Evolutionary conservation across 2,888 invertebrate species (phyloP), one percentile per base, ranked within the genome.

Genomic region (Empis livida): DNA sequence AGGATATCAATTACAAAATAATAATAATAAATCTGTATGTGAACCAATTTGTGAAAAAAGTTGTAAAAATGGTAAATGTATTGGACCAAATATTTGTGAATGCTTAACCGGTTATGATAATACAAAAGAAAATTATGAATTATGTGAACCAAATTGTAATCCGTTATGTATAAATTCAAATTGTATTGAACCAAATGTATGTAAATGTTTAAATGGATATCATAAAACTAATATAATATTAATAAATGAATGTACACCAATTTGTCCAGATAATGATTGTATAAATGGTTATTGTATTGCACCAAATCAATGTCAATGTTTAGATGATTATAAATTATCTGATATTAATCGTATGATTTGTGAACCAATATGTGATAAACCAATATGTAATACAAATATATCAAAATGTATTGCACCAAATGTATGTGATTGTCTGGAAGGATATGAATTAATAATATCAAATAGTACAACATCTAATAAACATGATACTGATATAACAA

Each of bases 61-160:
- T 5, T 68, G 68, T 48, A 53, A 56, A 5, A 68, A 72, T 52
- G 71, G 72, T 4, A 54, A 59, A 10, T 75, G 75, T 51, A 55
- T 61, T 8, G 65, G 58, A 9, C 70, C 71, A 0, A 59, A 65
- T 2, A 54, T 57, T 6, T 75, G 74, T 51, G 57, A 55, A n/a
- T 68, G 68, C 45, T 53, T 60, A 31, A 44, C 56, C 0, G 67
- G 68, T 30, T 16, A 14, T 48, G 51, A 20, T 32, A 23, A 39
- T 30, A 37, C 32, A 17, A 35, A 44, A 42, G 42, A 35, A n/a
- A 20, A 27, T 8, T 35, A n/a, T 6, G 10, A n/a, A 13, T 5
- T n/a, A 13, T 48, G 48, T 35, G n/a, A 2, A 27, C 48, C 48
- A 43, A 23, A 38, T 17, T 50, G 50, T 32, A 32, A 45, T 32